phyloP scores from a whole-genome alignment of 2,888 invertebrate genomes.

The Rotaria sp. region DNA sequence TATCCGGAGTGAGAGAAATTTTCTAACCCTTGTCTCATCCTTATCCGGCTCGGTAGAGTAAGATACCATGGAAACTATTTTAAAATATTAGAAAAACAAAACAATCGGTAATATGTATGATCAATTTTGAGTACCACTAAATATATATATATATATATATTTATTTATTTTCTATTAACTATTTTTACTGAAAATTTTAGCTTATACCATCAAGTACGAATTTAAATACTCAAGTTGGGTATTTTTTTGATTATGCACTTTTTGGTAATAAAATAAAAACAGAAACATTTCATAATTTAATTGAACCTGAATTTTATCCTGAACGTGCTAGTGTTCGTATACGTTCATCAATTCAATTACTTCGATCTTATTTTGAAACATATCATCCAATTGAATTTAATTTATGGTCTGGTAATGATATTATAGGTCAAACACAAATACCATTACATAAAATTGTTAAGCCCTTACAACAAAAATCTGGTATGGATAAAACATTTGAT shows the following conservation, averaged over 20 bases:
- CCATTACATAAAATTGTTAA: constrained; percentile 4
- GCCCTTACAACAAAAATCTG: background rate
- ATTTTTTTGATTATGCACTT: constrained; percentile 56
- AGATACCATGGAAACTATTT: no score
- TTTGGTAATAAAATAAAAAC: constrained; percentile 56
- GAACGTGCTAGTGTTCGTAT: constrained; percentile 56
- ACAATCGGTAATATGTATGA: no score
- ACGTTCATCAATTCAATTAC: constrained; percentile 50
- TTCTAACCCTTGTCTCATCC: no score
- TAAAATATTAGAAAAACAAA: no score
- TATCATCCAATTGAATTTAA: background rate
- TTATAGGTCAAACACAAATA: background rate
- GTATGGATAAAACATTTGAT: background rate
- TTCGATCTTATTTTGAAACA: constrained; percentile 49
- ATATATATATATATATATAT: no score
- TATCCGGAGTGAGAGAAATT: no score
- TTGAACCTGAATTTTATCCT: constrained; percentile 53
- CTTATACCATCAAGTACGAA: background rate
- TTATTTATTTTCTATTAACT: background rate
- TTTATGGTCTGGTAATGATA: background rate
- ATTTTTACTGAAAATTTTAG: constrained; percentile 35
- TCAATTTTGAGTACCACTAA: no score
- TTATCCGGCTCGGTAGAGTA: no score
- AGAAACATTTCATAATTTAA: constrained; percentile 54
- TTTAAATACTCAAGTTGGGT: constrained; percentile 45